These are phyloP conservation scores for Pachycephus smyrnensis DNA, from an alignment of 2,888 invertebrate species.

Conservation along the genomic window DNA sequence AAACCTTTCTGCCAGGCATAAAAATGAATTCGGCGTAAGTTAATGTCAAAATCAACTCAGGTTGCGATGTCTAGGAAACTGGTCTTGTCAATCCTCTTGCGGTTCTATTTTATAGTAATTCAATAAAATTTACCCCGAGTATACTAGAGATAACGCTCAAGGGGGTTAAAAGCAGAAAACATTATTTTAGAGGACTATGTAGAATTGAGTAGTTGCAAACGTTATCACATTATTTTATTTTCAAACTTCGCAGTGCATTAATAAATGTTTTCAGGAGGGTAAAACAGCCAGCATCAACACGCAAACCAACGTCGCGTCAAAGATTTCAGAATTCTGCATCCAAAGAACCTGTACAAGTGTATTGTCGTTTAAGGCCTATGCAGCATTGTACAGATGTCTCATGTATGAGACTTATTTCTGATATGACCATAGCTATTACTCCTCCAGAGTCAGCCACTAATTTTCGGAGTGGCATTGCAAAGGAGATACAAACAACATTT, in stretches of 20 bases:
- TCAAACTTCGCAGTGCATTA: background rate
- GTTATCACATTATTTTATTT: background rate
- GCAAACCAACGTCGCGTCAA: constrained; percentile 50
- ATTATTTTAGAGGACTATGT: background rate
- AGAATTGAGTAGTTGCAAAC: background rate
- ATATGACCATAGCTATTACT: constrained; percentile 76
- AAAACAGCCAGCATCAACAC: constrained; percentile 55
- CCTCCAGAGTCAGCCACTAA: constrained; percentile 75
- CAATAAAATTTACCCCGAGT: too few relatives aligned
- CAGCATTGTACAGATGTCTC: constrained; percentile 75
- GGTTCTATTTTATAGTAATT: too few relatives aligned
- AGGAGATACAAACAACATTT: constrained; percentile 83
- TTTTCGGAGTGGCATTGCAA: constrained; percentile 71
- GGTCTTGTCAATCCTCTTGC: too few relatives aligned
- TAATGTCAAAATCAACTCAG: background rate
- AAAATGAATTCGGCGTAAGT: background rate
- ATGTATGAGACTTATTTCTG: constrained; percentile 78
- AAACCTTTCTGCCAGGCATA: background rate
- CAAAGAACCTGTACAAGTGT: constrained; percentile 88
- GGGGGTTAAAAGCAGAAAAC: background rate
- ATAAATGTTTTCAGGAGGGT: constrained; percentile 46
- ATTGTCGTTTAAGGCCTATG: constrained; percentile 86
- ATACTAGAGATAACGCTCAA: too few relatives aligned
- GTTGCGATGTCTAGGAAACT: background rate
- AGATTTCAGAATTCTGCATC: constrained; percentile 56